Conservation (phyloP, 2,113 vertebrate species). For the Eira barbara region DNA sequence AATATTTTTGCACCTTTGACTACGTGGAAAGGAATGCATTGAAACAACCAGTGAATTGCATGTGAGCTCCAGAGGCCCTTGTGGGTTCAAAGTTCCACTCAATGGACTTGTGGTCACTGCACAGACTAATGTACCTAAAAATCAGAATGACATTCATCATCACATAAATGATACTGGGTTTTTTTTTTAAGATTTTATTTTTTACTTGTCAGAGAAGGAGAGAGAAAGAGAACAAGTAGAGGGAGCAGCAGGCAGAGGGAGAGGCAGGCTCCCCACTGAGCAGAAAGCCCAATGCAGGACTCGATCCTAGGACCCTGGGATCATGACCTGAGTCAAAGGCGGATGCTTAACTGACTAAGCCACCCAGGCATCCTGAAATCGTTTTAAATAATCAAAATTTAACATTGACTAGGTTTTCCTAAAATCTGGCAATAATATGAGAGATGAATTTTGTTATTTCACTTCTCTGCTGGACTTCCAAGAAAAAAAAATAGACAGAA, state of each 20-base stretch:
- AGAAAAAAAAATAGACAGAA: slow-evolving; percentile 6
- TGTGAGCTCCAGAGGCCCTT: background rate
- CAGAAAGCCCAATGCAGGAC: background rate
- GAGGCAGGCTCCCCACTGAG: background rate
- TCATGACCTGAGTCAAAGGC: background rate
- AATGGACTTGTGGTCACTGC: background rate
- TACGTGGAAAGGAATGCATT: background rate
- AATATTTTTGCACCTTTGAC: background rate
- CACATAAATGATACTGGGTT: background rate
- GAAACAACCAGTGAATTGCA: background rate
- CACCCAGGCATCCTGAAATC: background rate
- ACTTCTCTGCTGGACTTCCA: background rate
- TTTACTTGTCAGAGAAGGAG: background rate
- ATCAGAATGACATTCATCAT: background rate
- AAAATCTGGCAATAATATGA: background rate
- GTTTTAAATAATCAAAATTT: background rate
- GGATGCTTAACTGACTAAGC: background rate
- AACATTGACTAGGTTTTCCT: background rate
- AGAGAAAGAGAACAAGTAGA: background rate
- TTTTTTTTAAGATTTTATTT: too few relatives aligned
- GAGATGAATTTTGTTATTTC: background rate
- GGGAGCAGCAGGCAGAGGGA: background rate
- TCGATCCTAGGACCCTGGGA: background rate
- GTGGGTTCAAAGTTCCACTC: background rate
- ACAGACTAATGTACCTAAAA: background rate